A percentile compares a stretch with the other conserved stretches of the same genome.
Conservation (phyloP, 2,113 vertebrate species). For the Ardeotis arabs region DNA sequence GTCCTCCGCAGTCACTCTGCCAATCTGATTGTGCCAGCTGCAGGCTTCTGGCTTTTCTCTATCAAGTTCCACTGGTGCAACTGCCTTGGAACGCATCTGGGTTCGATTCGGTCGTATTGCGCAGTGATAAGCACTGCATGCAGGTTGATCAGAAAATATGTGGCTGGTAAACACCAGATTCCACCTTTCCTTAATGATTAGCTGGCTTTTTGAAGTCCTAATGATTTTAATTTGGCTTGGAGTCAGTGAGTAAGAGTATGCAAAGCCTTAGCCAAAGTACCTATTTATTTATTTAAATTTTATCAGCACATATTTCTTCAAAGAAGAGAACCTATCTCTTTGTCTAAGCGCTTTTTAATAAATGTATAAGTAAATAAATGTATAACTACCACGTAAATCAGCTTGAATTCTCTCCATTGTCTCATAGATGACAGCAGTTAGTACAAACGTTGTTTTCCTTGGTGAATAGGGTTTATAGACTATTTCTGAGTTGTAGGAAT, state of each 20-base stretch:
- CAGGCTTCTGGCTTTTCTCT: slow-evolving; percentile 7
- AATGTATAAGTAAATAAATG: slow-evolving; percentile 13
- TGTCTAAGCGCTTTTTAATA: slow-evolving; percentile 46
- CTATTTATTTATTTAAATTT: slow-evolving; percentile 68
- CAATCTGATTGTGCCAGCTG: neutral
- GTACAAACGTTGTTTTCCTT: neutral
- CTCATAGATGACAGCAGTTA: neutral
- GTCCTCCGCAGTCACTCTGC: neutral
- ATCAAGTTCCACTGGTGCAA: slow-evolving; percentile 60
- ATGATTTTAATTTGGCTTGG: slow-evolving; percentile 64
- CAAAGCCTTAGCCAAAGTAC: slow-evolving; percentile 68
- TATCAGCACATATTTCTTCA: slow-evolving; percentile 52
- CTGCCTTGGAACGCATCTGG: slow-evolving; percentile 1
- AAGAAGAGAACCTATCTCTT: slow-evolving; percentile 59
- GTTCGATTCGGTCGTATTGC: slow-evolving; percentile 18
- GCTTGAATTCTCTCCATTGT: slow-evolving; percentile 11
- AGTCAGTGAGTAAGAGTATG: slow-evolving; percentile 64
- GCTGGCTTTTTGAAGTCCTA: slow-evolving; percentile 54
- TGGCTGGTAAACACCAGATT: slow-evolving; percentile 55
- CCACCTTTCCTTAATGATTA: slow-evolving; percentile 56
- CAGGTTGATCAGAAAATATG: slow-evolving; percentile 40
- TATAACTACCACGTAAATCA: neutral
- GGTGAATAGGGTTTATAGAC: neutral
- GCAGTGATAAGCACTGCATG: neutral
- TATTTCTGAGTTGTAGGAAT: neutral